Conservation (phyloP, 92 coral and sea anemone species). For the Epizoanthus rinbou region DNA sequence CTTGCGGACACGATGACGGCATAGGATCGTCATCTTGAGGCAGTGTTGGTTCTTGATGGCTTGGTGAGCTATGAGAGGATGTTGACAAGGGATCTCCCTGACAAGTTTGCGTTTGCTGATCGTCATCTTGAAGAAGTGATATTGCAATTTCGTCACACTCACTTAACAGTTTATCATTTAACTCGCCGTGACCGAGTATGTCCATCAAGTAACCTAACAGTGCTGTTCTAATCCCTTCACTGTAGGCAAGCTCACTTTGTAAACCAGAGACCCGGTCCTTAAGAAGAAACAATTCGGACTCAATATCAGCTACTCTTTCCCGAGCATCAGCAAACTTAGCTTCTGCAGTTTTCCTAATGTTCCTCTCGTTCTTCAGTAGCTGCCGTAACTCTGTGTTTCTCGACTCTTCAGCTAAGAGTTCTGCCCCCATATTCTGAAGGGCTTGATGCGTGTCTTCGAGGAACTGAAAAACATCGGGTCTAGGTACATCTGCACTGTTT, state of each 20-base stretch:
- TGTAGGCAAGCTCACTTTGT: slow-evolving; percentile 1
- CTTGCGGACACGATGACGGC: background rate
- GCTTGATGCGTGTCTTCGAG: slow-evolving; percentile 30
- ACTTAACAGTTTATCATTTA: too few species aligned
- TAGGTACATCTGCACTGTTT: background rate
- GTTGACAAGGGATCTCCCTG: background rate
- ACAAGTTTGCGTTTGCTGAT: too few species aligned
- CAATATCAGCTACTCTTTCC: background rate
- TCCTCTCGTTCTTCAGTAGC: slow-evolving; percentile 36
- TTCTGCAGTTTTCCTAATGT: slow-evolving; percentile 29
- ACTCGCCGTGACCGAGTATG: background rate
- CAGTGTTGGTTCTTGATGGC: background rate
- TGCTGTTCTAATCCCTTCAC: background rate
- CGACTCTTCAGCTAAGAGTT: slow-evolving; percentile 22
- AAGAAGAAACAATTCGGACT: background rate
- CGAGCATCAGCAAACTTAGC: slow-evolving; percentile 1
- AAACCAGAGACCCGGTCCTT: background rate
- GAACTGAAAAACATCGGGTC: slow-evolving; percentile 23
- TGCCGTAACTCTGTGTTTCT: slow-evolving; percentile 30
- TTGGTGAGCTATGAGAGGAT: background rate
- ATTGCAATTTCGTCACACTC: background rate
- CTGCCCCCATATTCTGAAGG: slow-evolving; percentile 17
- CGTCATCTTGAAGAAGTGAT: background rate
- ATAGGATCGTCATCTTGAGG: background rate
- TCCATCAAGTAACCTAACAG: slow-evolving; percentile 10